Evolutionary conservation across 2,888 invertebrate species (phyloP).

Genomic region (Pseudanteris insignis): DNA sequence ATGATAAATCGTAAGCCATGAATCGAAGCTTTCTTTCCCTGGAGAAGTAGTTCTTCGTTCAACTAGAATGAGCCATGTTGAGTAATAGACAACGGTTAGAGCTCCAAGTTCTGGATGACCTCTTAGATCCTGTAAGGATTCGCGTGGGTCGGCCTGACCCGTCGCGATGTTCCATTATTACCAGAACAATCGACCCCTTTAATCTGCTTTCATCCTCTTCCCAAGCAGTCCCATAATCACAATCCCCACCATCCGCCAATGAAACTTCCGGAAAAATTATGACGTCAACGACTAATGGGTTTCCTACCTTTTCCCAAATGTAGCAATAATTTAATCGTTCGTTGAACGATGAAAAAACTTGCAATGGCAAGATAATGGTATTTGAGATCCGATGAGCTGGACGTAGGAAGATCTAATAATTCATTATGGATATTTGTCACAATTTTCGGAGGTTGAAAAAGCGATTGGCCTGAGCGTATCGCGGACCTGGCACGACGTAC

Average conservation of each 20-base stretch:
- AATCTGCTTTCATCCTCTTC: constrained; percentile 47
- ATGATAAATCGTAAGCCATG: constrained; percentile 41
- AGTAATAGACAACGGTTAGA: constrained; percentile 43
- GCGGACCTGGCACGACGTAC: constrained; percentile 49
- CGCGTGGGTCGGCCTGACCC: constrained; percentile 50
- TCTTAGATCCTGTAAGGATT: constrained; percentile 29
- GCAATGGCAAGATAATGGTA: no score
- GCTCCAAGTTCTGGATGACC: constrained; percentile 40
- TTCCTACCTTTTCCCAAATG: no score
- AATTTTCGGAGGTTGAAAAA: constrained; percentile 56
- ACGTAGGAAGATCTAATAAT: constrained; percentile 57
- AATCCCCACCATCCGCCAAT: not conserved
- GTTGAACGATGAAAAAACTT: no score
- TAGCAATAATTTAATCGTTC: no score
- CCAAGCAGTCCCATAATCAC: constrained; percentile 43
- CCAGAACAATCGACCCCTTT: constrained; percentile 52
- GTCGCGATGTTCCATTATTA: constrained; percentile 43
- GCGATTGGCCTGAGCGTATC: no score
- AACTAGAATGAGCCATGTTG: constrained; percentile 21
- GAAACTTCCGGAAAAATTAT: no score
- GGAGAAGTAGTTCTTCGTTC: constrained; percentile 31
- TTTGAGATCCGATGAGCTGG: constrained; percentile 37
- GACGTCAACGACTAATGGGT: no score
- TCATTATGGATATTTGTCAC: constrained; percentile 55
- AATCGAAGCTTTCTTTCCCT: constrained; percentile 31